Base-by-base conservation (phyloP, 2,797 vertebrate species). In the Melopsittacus undulatus region DNA sequence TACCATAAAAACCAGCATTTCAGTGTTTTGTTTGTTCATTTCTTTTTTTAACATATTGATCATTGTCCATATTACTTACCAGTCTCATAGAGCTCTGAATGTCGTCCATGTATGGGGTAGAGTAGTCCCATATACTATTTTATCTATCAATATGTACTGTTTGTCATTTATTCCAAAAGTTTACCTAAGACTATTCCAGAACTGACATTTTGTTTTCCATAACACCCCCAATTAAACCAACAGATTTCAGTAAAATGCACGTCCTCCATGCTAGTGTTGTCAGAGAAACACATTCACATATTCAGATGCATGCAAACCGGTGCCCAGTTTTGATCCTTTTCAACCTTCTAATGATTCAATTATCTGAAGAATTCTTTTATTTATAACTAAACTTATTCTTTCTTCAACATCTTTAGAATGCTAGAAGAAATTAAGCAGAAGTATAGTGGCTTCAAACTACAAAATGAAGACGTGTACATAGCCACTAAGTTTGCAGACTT, bases 401-500 rank as follows among this genome's bases (percentile, higher is more conserved):
- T 51, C 61, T 90, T 61, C 75, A 56, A 91, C 73, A 83, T 63
- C 23, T 95, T 61, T 90, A 99, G 99, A 97, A 97, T 99, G 97
- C 98, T 99, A 81, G 99, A 99, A 97, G 99, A 99, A 96, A 98
- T 99, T 91, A 99, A 99, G 95, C 98, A 99, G 98, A 99, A 98
- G 93, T 98, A 98, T 38, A 92, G 89, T 1, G 98, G 2, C 96
- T 99, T 82, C 98, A 98, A 98, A 80, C 97, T 99, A 61, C 99
- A 99, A 97, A 99, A 97, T 17, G 99, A 99, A 97, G 99, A 99
- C 11, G 98, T 99, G 29, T 99, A 99, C 94, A 99, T 99, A 99
- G 99, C 99, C 80, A 98, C 99, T 90, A 98, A 97, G 79, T 99
- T 99, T 96, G 98, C 97, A 96, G 99, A 99, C 83, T 99, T 99